Conservation (phyloP, 2,797 vertebrate species). For the Siniperca scherzeri region DNA sequence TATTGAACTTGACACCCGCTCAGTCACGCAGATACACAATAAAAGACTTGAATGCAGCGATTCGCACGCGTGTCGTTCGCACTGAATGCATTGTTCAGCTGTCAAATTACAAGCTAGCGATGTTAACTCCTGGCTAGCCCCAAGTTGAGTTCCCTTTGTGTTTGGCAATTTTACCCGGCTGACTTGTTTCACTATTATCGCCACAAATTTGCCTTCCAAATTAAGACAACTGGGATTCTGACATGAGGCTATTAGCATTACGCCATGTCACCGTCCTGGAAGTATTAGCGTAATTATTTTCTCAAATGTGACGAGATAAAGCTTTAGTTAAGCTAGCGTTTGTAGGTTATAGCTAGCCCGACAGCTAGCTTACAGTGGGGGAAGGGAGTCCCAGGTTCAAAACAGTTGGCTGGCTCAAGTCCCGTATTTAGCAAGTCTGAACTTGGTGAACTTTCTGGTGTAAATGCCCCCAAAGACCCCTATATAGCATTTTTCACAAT, state of each 20-base stretch:
- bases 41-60: neutral
- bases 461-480: slow-evolving; percentile 34
- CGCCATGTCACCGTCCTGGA: neutral
- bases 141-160: slow-evolving; percentile 89
- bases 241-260: neutral
- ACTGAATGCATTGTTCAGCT: slow-evolving; percentile 36
- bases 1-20: slow-evolving; percentile 65
- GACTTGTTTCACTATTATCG: slow-evolving; percentile 69
- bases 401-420: slow-evolving; percentile 81
- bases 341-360: slow-evolving; percentile 66
- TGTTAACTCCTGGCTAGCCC: slow-evolving; percentile 71
- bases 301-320: slow-evolving; percentile 26
- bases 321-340: slow-evolving; percentile 58
- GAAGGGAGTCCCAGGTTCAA: slow-evolving; percentile 82
- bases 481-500: neutral
- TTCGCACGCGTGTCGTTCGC: slow-evolving; percentile 8
- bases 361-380: slow-evolving; percentile 80
- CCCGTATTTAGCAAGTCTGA: slow-evolving; percentile 80
- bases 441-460: slow-evolving; percentile 80
- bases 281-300: neutral
- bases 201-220: neutral
- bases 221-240: slow-evolving; percentile 26
- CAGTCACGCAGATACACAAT: slow-evolving; percentile 15
- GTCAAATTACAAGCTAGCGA: slow-evolving; percentile 65
- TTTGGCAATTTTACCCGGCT: slow-evolving; percentile 74